A percentile compares a stretch with the other conserved stretches of the same genome.
Conservation (phyloP, 2,113 vertebrate genomes). For the Fulica atra region DNA sequence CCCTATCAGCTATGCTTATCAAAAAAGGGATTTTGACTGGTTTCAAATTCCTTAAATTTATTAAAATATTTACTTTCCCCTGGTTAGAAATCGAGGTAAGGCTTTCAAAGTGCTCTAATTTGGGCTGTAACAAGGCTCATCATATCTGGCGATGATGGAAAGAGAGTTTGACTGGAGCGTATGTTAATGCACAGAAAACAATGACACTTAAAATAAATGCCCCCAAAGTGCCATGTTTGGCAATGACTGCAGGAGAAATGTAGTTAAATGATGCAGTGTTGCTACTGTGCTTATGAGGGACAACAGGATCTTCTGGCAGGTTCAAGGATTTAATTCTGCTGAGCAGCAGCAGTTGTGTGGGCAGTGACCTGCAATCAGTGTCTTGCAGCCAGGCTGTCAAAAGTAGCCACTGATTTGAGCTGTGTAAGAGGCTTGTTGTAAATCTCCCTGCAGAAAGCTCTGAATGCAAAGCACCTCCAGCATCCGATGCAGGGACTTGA, state of each 20-base stretch:
- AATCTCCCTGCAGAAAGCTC: neutral
- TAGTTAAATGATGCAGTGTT: neutral
- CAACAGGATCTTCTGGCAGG: neutral
- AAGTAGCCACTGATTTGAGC: neutral
- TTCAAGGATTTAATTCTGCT: neutral
- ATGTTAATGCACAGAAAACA: constrained; percentile 23
- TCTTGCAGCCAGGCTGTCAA: neutral
- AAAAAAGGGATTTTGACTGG: neutral
- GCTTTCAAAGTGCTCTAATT: constrained; percentile 24
- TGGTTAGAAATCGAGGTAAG: neutral
- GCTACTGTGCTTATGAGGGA: neutral
- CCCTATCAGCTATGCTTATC: neutral
- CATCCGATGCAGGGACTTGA: too few species aligned
- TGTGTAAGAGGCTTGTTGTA: neutral
- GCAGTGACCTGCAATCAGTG: neutral
- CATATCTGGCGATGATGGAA: neutral
- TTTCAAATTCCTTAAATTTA: neutral
- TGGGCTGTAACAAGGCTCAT: neutral
- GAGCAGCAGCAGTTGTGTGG: neutral
- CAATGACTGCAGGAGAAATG: neutral
- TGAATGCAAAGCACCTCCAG: neutral
- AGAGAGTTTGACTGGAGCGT: constrained; percentile 22
- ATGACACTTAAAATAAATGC: constrained; percentile 16
- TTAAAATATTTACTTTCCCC: neutral
- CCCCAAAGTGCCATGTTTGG: constrained; percentile 15